Evolutionary conservation across 92 coral and sea anemone genomes (phyloP).

Genomic region (Siderastrea radians): DNA sequence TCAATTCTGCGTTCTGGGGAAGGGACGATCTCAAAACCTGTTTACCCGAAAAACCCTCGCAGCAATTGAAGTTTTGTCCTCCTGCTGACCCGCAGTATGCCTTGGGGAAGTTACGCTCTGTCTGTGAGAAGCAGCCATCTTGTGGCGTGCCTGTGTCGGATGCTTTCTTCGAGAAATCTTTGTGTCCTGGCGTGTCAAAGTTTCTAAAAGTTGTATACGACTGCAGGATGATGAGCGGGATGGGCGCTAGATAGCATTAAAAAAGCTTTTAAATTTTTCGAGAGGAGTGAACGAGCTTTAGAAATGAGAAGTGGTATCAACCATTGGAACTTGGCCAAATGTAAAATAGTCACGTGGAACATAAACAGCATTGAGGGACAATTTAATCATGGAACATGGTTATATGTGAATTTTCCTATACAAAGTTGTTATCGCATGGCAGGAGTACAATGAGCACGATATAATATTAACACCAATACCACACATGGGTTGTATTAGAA

Average conservation of each 20-base stretch:
- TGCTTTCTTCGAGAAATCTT: constrained; percentile 78
- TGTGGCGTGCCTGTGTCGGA: constrained; percentile 86
- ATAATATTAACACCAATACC: no score
- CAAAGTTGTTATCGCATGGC: background rate
- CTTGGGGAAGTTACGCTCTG: constrained; percentile 66
- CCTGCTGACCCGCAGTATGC: constrained; percentile 73
- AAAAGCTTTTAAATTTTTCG: background rate
- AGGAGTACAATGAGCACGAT: no score
- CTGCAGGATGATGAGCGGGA: constrained; percentile 90
- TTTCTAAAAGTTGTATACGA: constrained; percentile 91
- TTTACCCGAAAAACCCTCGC: constrained; percentile 56
- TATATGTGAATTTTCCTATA: background rate
- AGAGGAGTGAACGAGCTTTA: background rate
- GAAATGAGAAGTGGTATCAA: background rate
- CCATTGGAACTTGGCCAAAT: background rate
- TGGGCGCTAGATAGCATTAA: constrained; percentile 69
- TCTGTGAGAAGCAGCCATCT: constrained; percentile 69
- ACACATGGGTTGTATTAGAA: no score
- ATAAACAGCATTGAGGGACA: background rate
- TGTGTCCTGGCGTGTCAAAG: constrained; percentile 85
- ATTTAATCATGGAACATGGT: no score
- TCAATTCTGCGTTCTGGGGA: constrained; percentile 97
- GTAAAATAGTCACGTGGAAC: background rate
- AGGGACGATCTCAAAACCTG: constrained; percentile 87
- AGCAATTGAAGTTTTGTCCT: constrained; percentile 69